Percentiles rank a stretch among this genome's conserved stretches.
phyloP scores from a whole-genome alignment of 1,140 invertebrate genomes.

The Nixonia krombeini region DNA sequence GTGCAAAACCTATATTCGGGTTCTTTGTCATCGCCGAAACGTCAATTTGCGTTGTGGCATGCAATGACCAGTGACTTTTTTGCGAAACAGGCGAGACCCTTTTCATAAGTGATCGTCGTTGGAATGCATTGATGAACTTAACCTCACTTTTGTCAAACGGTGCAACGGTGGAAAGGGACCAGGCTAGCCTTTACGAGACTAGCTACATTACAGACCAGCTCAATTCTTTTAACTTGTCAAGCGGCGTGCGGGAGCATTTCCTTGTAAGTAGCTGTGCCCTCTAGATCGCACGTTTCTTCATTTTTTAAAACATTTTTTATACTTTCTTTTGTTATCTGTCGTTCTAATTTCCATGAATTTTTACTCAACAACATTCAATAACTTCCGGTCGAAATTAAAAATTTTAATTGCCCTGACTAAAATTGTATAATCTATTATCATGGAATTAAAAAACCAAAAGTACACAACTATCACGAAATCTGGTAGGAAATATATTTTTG shows the following conservation, averaged over 20 bases:
- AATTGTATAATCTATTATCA: not conserved
- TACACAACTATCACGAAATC: too few species aligned
- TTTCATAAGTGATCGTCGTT: slow-evolving; percentile 9
- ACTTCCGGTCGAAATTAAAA: not conserved
- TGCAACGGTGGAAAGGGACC: slow-evolving; percentile 37
- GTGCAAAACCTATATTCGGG: not conserved
- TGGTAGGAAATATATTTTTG: not conserved
- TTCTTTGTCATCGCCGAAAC: not conserved
- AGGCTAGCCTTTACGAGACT: slow-evolving; percentile 43
- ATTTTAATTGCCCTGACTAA: not conserved
- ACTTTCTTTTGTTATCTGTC: not conserved
- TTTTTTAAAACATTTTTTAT: slow-evolving; percentile 8
- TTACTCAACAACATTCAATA: not conserved
- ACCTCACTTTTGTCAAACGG: slow-evolving; percentile 53
- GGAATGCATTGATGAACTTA: slow-evolving; percentile 61
- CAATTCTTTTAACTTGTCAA: slow-evolving; percentile 53
- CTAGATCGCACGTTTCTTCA: not conserved
- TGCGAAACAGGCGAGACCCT: not conserved
- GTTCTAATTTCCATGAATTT: not conserved
- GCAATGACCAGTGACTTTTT: slow-evolving; percentile 7
- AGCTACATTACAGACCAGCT: slow-evolving; percentile 48
- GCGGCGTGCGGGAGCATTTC: slow-evolving; percentile 23
- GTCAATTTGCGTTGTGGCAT: slow-evolving; percentile 2
- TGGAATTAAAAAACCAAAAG: too few species aligned
- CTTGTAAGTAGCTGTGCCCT: slow-evolving; percentile 25